Evolutionary conservation across 2,888 invertebrate genomes (phyloP).

Genomic region (Macrosoma leucophasiata): DNA sequence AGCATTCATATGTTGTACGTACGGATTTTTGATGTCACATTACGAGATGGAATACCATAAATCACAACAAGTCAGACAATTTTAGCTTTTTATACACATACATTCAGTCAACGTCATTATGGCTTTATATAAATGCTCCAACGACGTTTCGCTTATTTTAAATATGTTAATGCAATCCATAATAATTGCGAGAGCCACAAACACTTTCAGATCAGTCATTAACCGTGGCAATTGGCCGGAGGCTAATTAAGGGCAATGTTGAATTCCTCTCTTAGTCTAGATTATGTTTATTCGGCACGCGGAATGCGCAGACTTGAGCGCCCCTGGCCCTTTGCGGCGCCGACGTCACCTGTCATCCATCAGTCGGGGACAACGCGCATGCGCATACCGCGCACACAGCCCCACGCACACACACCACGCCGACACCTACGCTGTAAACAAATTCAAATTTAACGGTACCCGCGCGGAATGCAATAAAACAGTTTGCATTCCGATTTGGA

Average conservation of each 20-base stretch:
- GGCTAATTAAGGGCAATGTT: slow-evolving; percentile 38
- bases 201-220: slow-evolving; percentile 24
- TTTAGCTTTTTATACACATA: no score
- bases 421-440: slow-evolving; percentile 33
- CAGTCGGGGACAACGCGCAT: slow-evolving; percentile 69
- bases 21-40: no score
- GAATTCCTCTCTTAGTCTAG: slow-evolving; percentile 38
- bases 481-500: slow-evolving; percentile 53
- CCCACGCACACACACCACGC: slow-evolving; percentile 22
- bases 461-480: slow-evolving; percentile 63
- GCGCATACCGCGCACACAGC: slow-evolving; percentile 43
- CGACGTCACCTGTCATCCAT: slow-evolving; percentile 74
- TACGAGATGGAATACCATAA: no score
- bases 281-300: slow-evolving; percentile 40
- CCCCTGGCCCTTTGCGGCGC: slow-evolving; percentile 50
- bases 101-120: no score
- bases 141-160: no score
- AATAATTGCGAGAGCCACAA: no score
- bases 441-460: slow-evolving; percentile 71
- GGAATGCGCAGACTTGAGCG: slow-evolving; percentile 29
- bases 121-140: no score
- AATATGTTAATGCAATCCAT: no score
- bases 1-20: no score
- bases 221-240: slow-evolving; percentile 32
- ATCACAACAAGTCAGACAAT: no score